These are phyloP conservation scores for Oryzaephilus surinamensis DNA, from an alignment of 1,140 invertebrate genomes.

Conservation along the genomic window DNA sequence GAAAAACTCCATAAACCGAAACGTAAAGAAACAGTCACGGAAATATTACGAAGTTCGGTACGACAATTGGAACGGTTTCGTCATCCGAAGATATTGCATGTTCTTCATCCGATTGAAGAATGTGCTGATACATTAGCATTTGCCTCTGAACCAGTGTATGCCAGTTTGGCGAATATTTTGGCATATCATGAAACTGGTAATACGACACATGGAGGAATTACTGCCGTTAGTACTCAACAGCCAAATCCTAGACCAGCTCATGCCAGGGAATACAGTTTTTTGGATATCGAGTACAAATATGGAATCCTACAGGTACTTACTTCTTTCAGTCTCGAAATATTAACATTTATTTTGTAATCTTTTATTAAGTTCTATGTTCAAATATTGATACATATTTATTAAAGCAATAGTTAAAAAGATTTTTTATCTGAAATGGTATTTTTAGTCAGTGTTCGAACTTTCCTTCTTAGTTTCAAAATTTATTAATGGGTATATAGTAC, in stretches of 20 bases:
- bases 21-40: conserved; percentile 82
- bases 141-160: conserved; percentile 79
- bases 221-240: conserved; percentile 34
- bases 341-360: too few species aligned
- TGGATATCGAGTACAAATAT: conserved; percentile 88
- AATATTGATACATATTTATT: too few species aligned
- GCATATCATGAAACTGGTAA: conserved; percentile 48
- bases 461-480: too few species aligned
- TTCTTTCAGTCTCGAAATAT: too few species aligned
- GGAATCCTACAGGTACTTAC: conserved; percentile 86
- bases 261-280: conserved; percentile 71
- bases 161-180: conserved; percentile 79
- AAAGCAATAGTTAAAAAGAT: too few species aligned
- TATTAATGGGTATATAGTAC: too few species aligned
- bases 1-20: conserved; percentile 93
- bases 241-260: conserved; percentile 42
- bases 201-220: conserved; percentile 32
- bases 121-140: conserved; percentile 81
- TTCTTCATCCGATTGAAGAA: conserved; percentile 68
- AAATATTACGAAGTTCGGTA: conserved; percentile 75
- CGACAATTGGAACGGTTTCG: conserved; percentile 71
- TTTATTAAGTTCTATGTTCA: too few species aligned
- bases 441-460: too few species aligned
- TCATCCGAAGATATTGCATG: conserved; percentile 73
- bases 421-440: too few species aligned